These are phyloP conservation scores for Melanchra persicariae DNA, from an alignment of 2,888 invertebrate species.

Conservation along the genomic window DNA sequence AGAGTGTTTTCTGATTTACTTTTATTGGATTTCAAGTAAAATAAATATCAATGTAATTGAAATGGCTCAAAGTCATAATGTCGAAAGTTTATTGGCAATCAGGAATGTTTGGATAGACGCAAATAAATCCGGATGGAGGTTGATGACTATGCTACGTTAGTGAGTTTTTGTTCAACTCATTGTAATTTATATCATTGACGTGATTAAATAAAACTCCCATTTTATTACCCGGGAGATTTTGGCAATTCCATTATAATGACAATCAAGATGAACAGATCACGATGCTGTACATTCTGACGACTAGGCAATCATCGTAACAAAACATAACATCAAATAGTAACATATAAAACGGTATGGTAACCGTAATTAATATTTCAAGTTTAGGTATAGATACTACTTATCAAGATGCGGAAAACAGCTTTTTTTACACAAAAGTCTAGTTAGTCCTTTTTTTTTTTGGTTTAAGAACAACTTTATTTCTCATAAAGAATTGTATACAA, in stretches of 20 bases:
- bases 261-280: background rate
- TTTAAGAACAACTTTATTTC: too few relatives aligned
- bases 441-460: too few relatives aligned
- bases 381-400: background rate
- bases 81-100: slow-evolving; percentile 60
- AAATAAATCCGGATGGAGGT: slow-evolving; percentile 49
- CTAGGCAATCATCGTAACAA: background rate
- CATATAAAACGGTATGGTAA: background rate
- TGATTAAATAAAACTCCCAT: slow-evolving; percentile 20
- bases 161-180: slow-evolving; percentile 25
- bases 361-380: background rate
- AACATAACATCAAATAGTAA: background rate
- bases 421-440: background rate
- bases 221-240: slow-evolving; percentile 25
- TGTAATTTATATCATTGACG: slow-evolving; percentile 38
- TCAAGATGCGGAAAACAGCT: background rate
- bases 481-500: too few relatives aligned
- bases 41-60: slow-evolving; percentile 51
- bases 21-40: slow-evolving; percentile 30
- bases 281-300: background rate
- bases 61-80: slow-evolving; percentile 55
- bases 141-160: slow-evolving; percentile 22
- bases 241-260: slow-evolving; percentile 2
- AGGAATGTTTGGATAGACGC: slow-evolving; percentile 44
- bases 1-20: slow-evolving; percentile 30